These are phyloP conservation scores for Nycteola revayana DNA, from an alignment of 2,888 invertebrate species.

Conservation along the genomic window DNA sequence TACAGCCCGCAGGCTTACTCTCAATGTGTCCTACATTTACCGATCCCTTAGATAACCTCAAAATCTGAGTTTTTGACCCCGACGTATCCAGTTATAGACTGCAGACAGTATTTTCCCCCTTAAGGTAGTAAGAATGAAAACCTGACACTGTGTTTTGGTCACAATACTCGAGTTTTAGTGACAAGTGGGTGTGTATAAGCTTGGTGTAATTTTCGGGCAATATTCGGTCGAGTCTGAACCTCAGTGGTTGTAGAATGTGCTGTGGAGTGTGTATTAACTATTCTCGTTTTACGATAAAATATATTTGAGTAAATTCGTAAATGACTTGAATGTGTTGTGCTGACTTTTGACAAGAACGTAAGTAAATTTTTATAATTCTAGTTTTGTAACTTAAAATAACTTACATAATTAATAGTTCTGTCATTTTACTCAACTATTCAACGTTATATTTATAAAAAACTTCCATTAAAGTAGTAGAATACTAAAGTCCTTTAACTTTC, in stretches of 20 bases:
- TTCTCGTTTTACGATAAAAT: slow-evolving; percentile 39
- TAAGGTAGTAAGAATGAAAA: slow-evolving; percentile 21
- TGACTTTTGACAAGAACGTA: too few species aligned
- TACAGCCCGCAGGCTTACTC: slow-evolving; percentile 47
- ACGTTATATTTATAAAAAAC: too few species aligned
- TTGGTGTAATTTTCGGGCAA: slow-evolving; percentile 28
- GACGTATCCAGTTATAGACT: slow-evolving; percentile 38
- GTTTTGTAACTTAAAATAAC: too few species aligned
- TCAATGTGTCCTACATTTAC: slow-evolving; percentile 71
- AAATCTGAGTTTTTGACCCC: slow-evolving; percentile 60
- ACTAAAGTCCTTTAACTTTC: too few species aligned
- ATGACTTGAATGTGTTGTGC: slow-evolving; percentile 30
- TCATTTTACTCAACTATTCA: too few species aligned
- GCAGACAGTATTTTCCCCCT: slow-evolving; percentile 36
- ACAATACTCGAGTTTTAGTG: slow-evolving; percentile 15
- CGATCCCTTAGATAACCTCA: slow-evolving; percentile 74
- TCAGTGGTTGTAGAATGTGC: slow-evolving; percentile 33
- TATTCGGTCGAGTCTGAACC: slow-evolving; percentile 32
- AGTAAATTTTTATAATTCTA: too few species aligned
- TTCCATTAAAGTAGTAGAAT: too few species aligned
- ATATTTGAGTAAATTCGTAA: slow-evolving; percentile 28
- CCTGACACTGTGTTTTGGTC: slow-evolving; percentile 12
- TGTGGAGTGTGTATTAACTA: slow-evolving; percentile 29
- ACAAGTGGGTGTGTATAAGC: slow-evolving; percentile 23
- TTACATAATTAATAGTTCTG: too few species aligned